phyloP scores from a whole-genome alignment of 2,113 vertebrate species.

The Noturus placidus region DNA sequence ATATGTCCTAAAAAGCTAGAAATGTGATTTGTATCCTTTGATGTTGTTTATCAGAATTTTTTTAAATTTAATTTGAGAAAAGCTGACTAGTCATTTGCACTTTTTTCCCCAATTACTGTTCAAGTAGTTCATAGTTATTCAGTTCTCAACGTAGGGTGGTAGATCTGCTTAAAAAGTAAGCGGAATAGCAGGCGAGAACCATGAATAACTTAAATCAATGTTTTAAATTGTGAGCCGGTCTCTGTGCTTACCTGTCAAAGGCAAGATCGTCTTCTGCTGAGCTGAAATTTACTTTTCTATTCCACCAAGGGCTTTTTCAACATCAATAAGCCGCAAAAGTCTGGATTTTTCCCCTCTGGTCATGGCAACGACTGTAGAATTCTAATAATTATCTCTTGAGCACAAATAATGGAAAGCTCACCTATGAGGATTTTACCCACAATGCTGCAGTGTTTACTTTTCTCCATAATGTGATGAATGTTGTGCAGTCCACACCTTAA shows the following conservation, averaged over 20 bases:
- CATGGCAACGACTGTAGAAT: constrained; percentile 40
- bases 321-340: constrained; percentile 3
- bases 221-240: constrained; percentile 41
- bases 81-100: neutral
- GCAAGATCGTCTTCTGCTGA: constrained; percentile 40
- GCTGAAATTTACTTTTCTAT: constrained; percentile 4
- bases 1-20: neutral
- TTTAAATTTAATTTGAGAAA: neutral
- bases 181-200: constrained; percentile 55
- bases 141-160: constrained; percentile 53
- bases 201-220: constrained; percentile 20
- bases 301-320: constrained; percentile 38
- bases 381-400: constrained; percentile 7
- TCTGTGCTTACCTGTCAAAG: constrained; percentile 53
- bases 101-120: neutral
- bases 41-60: neutral
- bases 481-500: neutral
- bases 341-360: constrained; percentile 18
- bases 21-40: neutral
- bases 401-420: neutral
- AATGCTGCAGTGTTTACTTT: neutral
- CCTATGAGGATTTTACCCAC: constrained; percentile 3
- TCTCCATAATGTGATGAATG: constrained; percentile 28
- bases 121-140: neutral
- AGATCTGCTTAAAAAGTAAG: constrained; percentile 69